Conservation (phyloP, 2,888 invertebrate genomes). For the Athalia cordata region DNA sequence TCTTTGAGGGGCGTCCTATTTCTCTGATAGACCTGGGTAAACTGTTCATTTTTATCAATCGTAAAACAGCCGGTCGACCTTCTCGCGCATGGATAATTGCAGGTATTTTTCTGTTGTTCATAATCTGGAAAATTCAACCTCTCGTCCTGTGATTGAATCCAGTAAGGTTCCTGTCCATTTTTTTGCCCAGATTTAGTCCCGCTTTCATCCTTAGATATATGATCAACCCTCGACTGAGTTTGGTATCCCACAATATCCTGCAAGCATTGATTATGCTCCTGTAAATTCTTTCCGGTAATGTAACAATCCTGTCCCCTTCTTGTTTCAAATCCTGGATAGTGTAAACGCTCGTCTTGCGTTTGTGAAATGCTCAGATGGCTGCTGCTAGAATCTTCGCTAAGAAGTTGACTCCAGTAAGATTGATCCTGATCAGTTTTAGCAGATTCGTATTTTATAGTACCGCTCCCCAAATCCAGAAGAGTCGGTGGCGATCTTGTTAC, state of each 20-base stretch:
- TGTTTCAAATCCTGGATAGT: constrained; percentile 62
- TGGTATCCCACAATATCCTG: constrained; percentile 52
- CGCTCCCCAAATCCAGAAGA: constrained; percentile 83
- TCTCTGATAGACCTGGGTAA: constrained; percentile 15
- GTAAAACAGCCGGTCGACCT: constrained; percentile 30
- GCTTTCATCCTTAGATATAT: constrained; percentile 52
- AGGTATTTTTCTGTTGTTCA: constrained; percentile 57
- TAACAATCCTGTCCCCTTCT: constrained; percentile 50
- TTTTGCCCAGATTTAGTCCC: constrained; percentile 50
- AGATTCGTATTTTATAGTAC: constrained; percentile 79
- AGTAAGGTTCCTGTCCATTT: constrained; percentile 56
- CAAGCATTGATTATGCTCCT: constrained; percentile 54
- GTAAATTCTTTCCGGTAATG: constrained; percentile 53
- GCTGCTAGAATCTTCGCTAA: constrained; percentile 71
- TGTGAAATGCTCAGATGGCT: constrained; percentile 72
- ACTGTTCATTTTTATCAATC: constrained; percentile 31
- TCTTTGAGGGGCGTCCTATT: constrained; percentile 6
- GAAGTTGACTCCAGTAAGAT: constrained; percentile 69
- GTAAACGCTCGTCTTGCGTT: constrained; percentile 74
- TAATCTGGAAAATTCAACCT: constrained; percentile 58
- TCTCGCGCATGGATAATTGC: constrained; percentile 31
- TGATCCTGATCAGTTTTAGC: constrained; percentile 75
- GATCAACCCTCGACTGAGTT: constrained; percentile 50
- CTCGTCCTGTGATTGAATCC: constrained; percentile 59
- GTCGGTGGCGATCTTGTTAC: constrained; percentile 81